Evolutionary conservation across 2,113 vertebrate genomes (phyloP), one percentile per base, ranked within the genome.

Genomic region (Brachypteracias leptosomus): DNA sequence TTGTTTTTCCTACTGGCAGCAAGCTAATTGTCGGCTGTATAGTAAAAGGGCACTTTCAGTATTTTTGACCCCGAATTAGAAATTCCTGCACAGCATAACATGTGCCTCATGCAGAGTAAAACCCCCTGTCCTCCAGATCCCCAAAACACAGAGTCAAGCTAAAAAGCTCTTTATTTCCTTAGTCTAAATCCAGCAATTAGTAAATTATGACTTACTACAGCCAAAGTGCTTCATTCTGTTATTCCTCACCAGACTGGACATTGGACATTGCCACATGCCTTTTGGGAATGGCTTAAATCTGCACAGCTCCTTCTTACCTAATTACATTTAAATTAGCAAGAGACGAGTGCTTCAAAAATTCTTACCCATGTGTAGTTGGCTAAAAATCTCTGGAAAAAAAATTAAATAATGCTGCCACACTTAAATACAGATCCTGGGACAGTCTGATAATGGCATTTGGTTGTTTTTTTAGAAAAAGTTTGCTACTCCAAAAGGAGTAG

Each of bases 1-100:
- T 31, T 95, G 84, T 51, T 96, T 96, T 81, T 84, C 54, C 70
- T 93, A 80, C 79, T 25, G 57, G 79, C 65, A 87, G 88, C 38
- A 62, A 80, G 79, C 40, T 93, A 55, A 96, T 78, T 89, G 79
- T 91, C 1, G 0, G 55, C 85, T 77, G 44, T 46, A 83, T 11
- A 68, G 58, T 76, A 87, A 91, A 93, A 89, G 35, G 62, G 65
- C 67, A 77, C 59, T 77, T 90, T 67, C 77, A 44, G 75, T 82
- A 68, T 51, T 95, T 94, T 73, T 89, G 47, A 88, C 66, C 86
- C 58, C 73, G 46, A 70, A 85, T 7, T 89, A 46, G 57, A 77
- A 96, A 94, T 87, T 91, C 54, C 87, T 87, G 52, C 61, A 61
- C 44, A 85, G 31, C 33, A 38, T 35, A 96, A 80, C 40, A 57